Base-by-base conservation (phyloP, 2,888 invertebrate genomes). In the Molorchus minor region DNA sequence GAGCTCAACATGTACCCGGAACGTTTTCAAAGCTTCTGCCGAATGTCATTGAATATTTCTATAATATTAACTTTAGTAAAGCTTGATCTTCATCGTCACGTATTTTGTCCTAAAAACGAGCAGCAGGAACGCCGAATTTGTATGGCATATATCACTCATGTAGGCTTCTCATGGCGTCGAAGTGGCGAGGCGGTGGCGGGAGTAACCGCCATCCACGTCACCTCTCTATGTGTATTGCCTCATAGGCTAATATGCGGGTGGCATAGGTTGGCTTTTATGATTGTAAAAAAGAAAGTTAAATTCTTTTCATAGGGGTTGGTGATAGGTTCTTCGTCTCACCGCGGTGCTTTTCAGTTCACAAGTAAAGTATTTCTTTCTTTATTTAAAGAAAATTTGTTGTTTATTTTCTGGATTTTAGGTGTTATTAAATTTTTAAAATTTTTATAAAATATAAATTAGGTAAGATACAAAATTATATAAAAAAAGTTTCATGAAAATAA, bases 161-260 rank as follows among this genome's bases (percentile, higher is more conserved):
- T 13, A n/a, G 35, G 35, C 35, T 35, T 35, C 35, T 35, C 13
- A 35, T 35, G 35, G 35, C 35, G 5, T 15, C 35, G 35, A 35
- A 35, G 35, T 35, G 35, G 35, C 35, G 35, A 13, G 35, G 35
- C 13, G 3, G 13, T 35, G 35, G 35, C 35, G 35, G 35, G 35
- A 35, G 35, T 35, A 35, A 35, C 35, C 3, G 15, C 13, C 13
- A 13, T 13, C 35, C 35, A 35, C 35, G 35, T 35, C 35, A 33
- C n/a, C 33, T 33, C 33, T 33, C n/a, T n/a, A 33, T 33, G 33
- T 33, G 33, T 33, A 33, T 33, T 33, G n/a, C 3, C 33, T 33
- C 33, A 33, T 33, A 33, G 13, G 33, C 33, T 33, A 33, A 33
- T 13, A 33, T 33, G 33, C 33, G n/a, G n/a, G n/a, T n/a, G n/a